Base-by-base conservation (phyloP, 2,797 vertebrate genomes). In the Ciconia nigra region DNA sequence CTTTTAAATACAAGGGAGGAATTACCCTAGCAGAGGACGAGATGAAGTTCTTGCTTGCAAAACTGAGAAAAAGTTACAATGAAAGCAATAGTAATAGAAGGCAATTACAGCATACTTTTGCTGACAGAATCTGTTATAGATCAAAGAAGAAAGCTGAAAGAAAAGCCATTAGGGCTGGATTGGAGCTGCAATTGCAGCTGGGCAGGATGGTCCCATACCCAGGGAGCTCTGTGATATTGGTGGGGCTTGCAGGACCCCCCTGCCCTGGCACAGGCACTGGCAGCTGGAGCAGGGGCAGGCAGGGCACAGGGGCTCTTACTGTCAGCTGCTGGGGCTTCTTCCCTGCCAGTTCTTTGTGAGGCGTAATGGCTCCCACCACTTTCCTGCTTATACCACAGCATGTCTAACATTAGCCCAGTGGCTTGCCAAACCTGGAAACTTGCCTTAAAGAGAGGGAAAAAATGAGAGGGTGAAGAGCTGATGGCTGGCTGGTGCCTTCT, bases 211-310 rank as follows among this genome's bases (percentile, higher is more conserved):
- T 51, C 26, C 3, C 37, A 62, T 66, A 46, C 10, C 22, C 37
- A 41, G n/a, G 62, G 17, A 37, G 10, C 16, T 70, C 18, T 58
- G 6, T 58, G 47, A 21, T 63, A 33, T 16, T 0, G 0, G 21
- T 55, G 76, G 21, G 59, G 15, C 41, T 69, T 89, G 61, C 14
- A 78, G 70, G 24, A n/a, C 4, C 0, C 11, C 12, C 31, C 13
- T 7, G 7, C 8, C 18, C 17, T 3, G 5, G n/a, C 37, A 29
- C 49, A 26, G 61, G 28, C 69, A 22, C 42, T 28, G 59, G 35
- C 16, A 51, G 29, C n/a, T 1, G 5, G 15, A 21, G 4, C 13
- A 24, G 37, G 29, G 33, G 6, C 17, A 25, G 49, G 17, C 55
- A 82, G 62, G 33, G 47, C 39, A 33, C 25, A 19, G 13, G 9